These are phyloP conservation scores for Arothron firmamentum DNA, from an alignment of 2,113 vertebrate genomes.

Conservation along the genomic window DNA sequence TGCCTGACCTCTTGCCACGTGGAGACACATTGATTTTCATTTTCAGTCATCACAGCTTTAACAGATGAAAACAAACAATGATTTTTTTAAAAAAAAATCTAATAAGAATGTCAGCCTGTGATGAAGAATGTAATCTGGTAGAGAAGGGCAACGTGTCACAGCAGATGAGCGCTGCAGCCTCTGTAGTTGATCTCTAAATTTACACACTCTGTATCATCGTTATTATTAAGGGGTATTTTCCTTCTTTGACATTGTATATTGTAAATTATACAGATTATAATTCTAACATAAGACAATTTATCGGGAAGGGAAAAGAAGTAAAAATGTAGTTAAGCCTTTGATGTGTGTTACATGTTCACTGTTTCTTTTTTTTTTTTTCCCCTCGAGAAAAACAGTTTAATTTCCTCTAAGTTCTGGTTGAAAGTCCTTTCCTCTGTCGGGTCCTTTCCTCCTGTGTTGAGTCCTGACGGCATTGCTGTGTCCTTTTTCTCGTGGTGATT, in stretches of 20 bases:
- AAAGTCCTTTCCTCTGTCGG: slow-evolving; percentile 56
- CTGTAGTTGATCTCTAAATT: slow-evolving; percentile 82
- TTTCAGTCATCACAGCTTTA: slow-evolving; percentile 38
- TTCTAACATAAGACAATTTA: slow-evolving; percentile 88
- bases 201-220: slow-evolving; percentile 87
- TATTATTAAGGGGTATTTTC: slow-evolving; percentile 89
- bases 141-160: slow-evolving; percentile 82
- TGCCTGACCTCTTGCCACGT: slow-evolving; percentile 13
- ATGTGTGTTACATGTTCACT: slow-evolving; percentile 89
- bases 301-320: slow-evolving; percentile 77
- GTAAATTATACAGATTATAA: slow-evolving; percentile 98
- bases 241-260: slow-evolving; percentile 96
- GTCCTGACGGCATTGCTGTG: slow-evolving; percentile 81
- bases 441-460: slow-evolving; percentile 76
- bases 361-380: slow-evolving; percentile 76
- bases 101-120: slow-evolving; percentile 83
- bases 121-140: slow-evolving; percentile 81
- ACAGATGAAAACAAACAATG: slow-evolving; percentile 23
- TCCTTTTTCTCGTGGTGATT: slow-evolving; percentile 86
- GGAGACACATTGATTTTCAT: slow-evolving; percentile 8
- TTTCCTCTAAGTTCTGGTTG: slow-evolving; percentile 38
- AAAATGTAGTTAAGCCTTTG: slow-evolving; percentile 88
- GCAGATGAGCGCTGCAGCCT: slow-evolving; percentile 78
- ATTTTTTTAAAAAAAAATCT: slow-evolving; percentile 60
- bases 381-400: slow-evolving; percentile 51